These are phyloP conservation scores for Osmerus eperlanus DNA, from an alignment of 2,113 vertebrate species.

Conservation along the genomic window DNA sequence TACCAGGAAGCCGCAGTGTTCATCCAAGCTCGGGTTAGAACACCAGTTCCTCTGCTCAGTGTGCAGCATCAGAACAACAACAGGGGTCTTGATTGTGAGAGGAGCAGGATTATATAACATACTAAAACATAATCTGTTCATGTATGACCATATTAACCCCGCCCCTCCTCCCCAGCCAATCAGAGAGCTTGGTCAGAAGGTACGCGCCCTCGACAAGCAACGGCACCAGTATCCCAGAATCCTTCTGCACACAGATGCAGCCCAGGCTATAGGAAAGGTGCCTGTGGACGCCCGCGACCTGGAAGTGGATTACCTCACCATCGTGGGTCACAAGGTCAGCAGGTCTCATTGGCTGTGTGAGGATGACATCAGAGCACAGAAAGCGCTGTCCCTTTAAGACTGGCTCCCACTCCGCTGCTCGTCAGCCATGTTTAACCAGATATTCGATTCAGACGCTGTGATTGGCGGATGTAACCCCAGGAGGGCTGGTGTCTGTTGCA, in stretches of 20 bases:
- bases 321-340: slow-evolving; percentile 94
- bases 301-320: slow-evolving; percentile 88
- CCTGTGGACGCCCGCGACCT: slow-evolving; percentile 81
- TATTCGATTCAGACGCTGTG: not conserved
- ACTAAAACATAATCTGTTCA: no score
- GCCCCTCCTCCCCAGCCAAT: slow-evolving; percentile 76
- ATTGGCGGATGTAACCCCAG: not conserved
- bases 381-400: no score
- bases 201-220: slow-evolving; percentile 70
- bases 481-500: slow-evolving; percentile 42
- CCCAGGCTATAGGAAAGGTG: slow-evolving; percentile 91
- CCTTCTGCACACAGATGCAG: slow-evolving; percentile 88
- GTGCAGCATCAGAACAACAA: no score
- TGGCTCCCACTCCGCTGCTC: no score
- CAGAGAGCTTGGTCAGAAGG: slow-evolving; percentile 73
- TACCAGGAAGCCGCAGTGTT: no score
- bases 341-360: not conserved
- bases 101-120: no score
- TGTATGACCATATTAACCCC: not conserved
- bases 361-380: no score
- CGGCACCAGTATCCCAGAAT: slow-evolving; percentile 54
- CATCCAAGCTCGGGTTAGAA: no score
- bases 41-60: no score
- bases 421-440: no score
- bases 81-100: no score